Percentiles rank a stretch among this genome's conserved stretches.
phyloP scores from a whole-genome alignment of 53 echinoderm and acorn worm genomes.

The Apostichopus leukothele region DNA sequence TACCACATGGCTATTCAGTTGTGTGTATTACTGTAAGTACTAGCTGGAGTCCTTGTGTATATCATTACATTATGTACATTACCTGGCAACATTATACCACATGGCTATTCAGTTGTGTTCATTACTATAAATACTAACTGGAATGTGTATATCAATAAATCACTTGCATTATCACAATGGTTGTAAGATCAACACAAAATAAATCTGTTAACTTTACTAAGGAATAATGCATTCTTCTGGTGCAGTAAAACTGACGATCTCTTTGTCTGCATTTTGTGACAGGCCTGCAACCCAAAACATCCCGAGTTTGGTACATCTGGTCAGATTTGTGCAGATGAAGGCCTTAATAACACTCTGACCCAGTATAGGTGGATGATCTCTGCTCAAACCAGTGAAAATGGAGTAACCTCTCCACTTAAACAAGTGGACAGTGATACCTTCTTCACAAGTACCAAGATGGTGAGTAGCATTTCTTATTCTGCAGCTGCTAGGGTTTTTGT shows the following conservation, averaged over 20 bases:
- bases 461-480: slow-evolving; percentile 41
- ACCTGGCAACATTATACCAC: slow-evolving; percentile 46
- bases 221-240: too few relatives aligned
- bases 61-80: too few relatives aligned
- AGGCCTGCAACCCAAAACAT: slow-evolving; percentile 99
- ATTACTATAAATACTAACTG: too few relatives aligned
- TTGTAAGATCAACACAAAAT: too few relatives aligned
- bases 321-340: slow-evolving; percentile 84
- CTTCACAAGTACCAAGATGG: slow-evolving; percentile 93
- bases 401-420: slow-evolving; percentile 88
- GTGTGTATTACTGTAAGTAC: slow-evolving; percentile 96
- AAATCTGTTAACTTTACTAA: too few relatives aligned
- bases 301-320: slow-evolving; percentile 88
- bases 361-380: slow-evolving; percentile 98
- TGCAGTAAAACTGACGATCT: too few relatives aligned
- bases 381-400: slow-evolving; percentile 75
- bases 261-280: neutral
- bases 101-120: slow-evolving; percentile 64
- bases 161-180: too few relatives aligned
- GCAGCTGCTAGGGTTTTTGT: too few relatives aligned
- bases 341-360: slow-evolving; percentile 87
- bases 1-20: slow-evolving; percentile 90
- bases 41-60: too few relatives aligned
- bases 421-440: slow-evolving; percentile 92
- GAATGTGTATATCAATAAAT: too few relatives aligned